Evolutionary conservation across 2,888 invertebrate species (phyloP).

Genomic region (Heliconius erato): DNA sequence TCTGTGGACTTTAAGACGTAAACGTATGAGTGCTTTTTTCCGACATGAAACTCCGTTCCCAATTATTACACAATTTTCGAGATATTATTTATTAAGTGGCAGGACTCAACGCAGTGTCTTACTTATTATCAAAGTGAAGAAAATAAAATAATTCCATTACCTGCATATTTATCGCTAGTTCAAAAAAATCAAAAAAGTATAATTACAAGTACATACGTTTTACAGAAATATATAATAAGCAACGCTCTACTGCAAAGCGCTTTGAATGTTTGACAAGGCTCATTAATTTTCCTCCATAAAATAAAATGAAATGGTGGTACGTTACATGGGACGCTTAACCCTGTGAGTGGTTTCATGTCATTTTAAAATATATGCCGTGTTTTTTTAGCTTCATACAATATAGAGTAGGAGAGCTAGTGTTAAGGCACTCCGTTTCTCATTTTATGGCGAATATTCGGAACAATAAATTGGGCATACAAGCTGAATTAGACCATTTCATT

Average conservation of each 20-base stretch:
- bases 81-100: too few species aligned
- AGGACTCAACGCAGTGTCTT: too few species aligned
- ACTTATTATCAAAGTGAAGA: too few species aligned
- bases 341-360: conserved; percentile 6
- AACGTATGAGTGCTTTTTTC: too few species aligned
- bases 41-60: too few species aligned
- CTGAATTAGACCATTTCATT: too few species aligned
- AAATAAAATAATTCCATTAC: too few species aligned
- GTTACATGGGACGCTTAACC: conserved; percentile 3
- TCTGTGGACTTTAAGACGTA: too few species aligned
- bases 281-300: conserved; percentile 38
- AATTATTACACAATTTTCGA: too few species aligned
- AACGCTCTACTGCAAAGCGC: conserved; percentile 19
- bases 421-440: background rate
- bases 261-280: conserved; percentile 30
- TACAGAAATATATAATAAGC: conserved; percentile 1
- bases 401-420: background rate
- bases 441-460: background rate
- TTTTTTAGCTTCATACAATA: too few species aligned
- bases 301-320: conserved; percentile 28
- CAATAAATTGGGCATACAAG: background rate
- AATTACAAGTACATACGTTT: background rate
- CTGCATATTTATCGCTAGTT: too few species aligned
- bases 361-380: background rate
- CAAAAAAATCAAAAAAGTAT: too few species aligned